A percentile compares a stretch with the other conserved stretches of the same genome.
phyloP scores from a whole-genome alignment of 2,113 vertebrate species.

The Propithecus coquereli region DNA sequence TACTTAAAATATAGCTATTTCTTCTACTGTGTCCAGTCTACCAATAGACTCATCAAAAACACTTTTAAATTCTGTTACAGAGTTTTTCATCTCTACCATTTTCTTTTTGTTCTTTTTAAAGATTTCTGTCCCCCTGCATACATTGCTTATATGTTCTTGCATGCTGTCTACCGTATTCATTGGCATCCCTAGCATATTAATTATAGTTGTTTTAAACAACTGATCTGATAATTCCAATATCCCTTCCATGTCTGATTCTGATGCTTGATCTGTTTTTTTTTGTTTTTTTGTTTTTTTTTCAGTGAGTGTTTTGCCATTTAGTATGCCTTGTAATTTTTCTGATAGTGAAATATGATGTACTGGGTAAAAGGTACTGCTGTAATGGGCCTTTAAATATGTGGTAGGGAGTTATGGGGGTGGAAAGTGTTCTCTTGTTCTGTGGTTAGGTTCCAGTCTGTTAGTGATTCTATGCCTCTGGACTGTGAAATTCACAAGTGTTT shows the following conservation, averaged over 20 bases:
- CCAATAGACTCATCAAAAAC: too few relatives aligned
- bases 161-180: neutral
- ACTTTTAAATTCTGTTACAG: neutral
- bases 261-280: neutral
- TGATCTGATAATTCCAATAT: neutral
- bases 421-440: neutral
- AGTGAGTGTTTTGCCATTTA: neutral
- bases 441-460: too few relatives aligned
- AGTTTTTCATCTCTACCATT: neutral
- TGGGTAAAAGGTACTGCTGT: neutral
- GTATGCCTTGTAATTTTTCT: neutral
- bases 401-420: neutral
- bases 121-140: neutral
- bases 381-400: neutral
- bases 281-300: neutral
- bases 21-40: too few relatives aligned
- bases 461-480: neutral
- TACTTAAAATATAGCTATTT: too few relatives aligned
- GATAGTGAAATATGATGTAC: neutral
- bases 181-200: neutral
- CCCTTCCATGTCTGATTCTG: neutral
- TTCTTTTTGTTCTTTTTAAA: neutral
- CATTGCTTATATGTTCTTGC: too few relatives aligned
- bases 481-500: neutral
- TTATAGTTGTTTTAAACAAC: neutral